phyloP scores from a whole-genome alignment of 2,113 vertebrate genomes.

The Tinamus guttatus region DNA sequence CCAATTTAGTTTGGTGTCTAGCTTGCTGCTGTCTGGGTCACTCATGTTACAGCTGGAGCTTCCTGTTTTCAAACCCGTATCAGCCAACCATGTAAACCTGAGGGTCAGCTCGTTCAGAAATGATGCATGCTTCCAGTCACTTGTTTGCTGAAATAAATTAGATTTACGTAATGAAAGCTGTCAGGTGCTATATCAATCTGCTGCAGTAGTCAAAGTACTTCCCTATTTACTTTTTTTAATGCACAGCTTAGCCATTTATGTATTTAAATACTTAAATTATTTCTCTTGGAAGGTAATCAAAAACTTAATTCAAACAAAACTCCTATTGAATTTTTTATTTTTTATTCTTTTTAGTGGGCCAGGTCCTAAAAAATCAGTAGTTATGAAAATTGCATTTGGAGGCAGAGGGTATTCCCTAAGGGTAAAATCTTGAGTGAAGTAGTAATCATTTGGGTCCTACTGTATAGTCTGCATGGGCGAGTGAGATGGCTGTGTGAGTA shows the following conservation, averaged over 20 bases:
- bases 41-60: constrained; percentile 81
- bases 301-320: background rate
- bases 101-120: constrained; percentile 77
- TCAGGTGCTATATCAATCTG: constrained; percentile 76
- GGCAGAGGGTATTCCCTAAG: background rate
- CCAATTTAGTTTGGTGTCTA: constrained; percentile 76
- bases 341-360: background rate
- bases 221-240: constrained; percentile 75
- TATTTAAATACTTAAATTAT: background rate
- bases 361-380: background rate
- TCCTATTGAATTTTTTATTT: background rate
- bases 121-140: constrained; percentile 74
- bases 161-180: constrained; percentile 80
- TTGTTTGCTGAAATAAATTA: constrained; percentile 79
- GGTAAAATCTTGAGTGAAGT: background rate
- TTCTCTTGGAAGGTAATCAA: background rate
- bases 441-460: background rate
- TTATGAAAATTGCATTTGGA: background rate
- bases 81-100: constrained; percentile 79
- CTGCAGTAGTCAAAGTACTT: constrained; percentile 68
- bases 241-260: constrained; percentile 6
- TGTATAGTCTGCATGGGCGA: background rate
- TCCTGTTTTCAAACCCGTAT: constrained; percentile 82
- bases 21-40: constrained; percentile 82
- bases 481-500: background rate